phyloP scores from a whole-genome alignment of 2,113 vertebrate species.

The Arothron firmamentum region DNA sequence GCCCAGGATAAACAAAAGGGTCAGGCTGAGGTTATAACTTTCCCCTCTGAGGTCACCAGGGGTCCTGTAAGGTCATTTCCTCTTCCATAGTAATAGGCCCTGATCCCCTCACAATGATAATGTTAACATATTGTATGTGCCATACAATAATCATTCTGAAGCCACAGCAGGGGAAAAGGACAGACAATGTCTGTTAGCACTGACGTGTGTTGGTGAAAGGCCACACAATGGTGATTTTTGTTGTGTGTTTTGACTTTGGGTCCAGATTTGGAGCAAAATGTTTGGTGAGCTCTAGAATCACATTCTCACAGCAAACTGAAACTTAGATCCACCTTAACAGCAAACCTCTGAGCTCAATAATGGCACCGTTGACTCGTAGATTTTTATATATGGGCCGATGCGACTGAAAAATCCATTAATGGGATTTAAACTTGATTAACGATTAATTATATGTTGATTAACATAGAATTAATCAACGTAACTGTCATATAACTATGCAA shows the following conservation, averaged over 20 bases:
- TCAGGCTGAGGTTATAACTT: conserved; percentile 64
- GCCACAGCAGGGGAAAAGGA: conserved; percentile 65
- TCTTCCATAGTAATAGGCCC: conserved; percentile 62
- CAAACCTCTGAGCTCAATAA: conserved; percentile 25
- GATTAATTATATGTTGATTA: too few relatives aligned
- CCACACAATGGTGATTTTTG: conserved; percentile 66
- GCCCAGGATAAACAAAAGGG: conserved; percentile 48
- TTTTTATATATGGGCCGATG: not conserved
- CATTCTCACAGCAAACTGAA: conserved; percentile 44
- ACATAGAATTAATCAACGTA: not conserved
- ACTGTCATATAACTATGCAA: too few relatives aligned
- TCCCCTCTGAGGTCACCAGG: conserved; percentile 67
- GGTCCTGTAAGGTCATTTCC: conserved; percentile 73
- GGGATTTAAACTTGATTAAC: not conserved
- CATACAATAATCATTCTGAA: conserved; percentile 77
- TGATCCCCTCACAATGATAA: conserved; percentile 60
- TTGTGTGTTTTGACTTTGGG: conserved; percentile 51
- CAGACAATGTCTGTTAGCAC: conserved; percentile 75
- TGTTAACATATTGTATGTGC: conserved; percentile 70
- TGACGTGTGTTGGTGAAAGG: conserved; percentile 59
- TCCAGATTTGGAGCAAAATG: conserved; percentile 36
- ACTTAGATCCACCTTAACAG: conserved; percentile 16
- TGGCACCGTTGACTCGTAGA: conserved; percentile 10
- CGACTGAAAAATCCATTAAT: not conserved
- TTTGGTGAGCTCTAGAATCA: conserved; percentile 16